These are phyloP conservation scores for Hypotaenidia okinawae DNA, from an alignment of 2,797 vertebrate species.

Conservation along the genomic window DNA sequence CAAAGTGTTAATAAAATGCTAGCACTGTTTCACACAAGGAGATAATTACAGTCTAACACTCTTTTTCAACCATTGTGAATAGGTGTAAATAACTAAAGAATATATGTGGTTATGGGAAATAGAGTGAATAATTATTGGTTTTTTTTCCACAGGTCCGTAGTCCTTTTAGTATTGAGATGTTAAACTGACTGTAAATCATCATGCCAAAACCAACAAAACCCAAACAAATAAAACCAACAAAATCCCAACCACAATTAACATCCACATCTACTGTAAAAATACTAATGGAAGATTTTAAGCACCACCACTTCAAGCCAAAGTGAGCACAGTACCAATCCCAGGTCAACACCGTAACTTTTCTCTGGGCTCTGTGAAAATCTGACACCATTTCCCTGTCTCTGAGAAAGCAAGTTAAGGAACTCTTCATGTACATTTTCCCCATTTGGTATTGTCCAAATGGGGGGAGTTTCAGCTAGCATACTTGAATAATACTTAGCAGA, in stretches of 20 bases:
- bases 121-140: background rate
- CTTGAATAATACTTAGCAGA: background rate
- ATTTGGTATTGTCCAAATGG: background rate
- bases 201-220: background rate
- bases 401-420: background rate
- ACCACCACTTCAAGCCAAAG: fast-evolving
- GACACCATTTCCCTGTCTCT: background rate
- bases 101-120: background rate
- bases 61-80: background rate
- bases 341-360: fast-evolving
- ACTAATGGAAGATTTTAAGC: background rate
- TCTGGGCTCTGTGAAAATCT: background rate
- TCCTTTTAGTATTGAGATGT: background rate
- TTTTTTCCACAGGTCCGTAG: background rate
- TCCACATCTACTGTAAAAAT: background rate
- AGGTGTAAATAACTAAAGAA: conserved; percentile 16
- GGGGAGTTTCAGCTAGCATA: background rate
- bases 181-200: background rate
- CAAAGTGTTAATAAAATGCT: background rate
- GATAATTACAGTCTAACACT: conserved; percentile 12
- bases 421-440: background rate
- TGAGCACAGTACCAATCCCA: fast-evolving
- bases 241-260: background rate
- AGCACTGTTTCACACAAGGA: background rate
- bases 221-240: background rate